Conservation (phyloP, 2,888 invertebrate genomes). For the Lithodes maja region DNA sequence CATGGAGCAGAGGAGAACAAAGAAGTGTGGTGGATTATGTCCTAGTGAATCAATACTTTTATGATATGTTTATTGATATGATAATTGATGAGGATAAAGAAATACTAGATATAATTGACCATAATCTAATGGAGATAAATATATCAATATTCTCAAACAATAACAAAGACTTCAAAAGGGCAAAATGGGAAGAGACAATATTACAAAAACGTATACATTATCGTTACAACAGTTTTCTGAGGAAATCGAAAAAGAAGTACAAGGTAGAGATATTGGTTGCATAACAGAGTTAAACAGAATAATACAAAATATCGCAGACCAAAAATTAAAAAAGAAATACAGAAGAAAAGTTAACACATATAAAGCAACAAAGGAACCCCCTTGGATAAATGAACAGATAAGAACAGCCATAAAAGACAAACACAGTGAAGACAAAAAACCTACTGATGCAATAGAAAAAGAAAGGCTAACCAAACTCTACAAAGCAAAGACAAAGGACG, state of each 20-base stretch:
- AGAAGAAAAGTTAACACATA: constrained; percentile 5
- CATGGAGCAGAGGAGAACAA: not conserved
- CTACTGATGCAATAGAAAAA: not conserved
- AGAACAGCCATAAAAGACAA: not conserved
- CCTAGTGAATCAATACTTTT: not conserved
- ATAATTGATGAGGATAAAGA: not conserved
- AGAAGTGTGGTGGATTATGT: not conserved
- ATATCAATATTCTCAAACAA: not conserved
- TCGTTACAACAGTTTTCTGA: not conserved
- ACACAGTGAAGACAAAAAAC: not conserved
- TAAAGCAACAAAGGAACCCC: constrained; percentile 7
- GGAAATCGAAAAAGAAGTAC: not conserved
- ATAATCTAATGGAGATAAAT: not conserved
- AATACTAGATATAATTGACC: not conserved
- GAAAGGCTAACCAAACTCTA: not conserved
- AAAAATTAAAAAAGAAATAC: constrained; percentile 9
- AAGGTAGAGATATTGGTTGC: not conserved
- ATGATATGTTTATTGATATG: not conserved
- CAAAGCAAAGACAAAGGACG: not conserved
- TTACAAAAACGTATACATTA: not conserved
- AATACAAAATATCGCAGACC: not conserved
- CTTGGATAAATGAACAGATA: not conserved
- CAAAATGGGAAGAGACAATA: too few relatives aligned
- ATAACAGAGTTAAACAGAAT: not conserved
- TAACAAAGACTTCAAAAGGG: not conserved